These are phyloP conservation scores for Ornithoptera priamus DNA, from an alignment of 2,888 invertebrate genomes.

Conservation along the genomic window DNA sequence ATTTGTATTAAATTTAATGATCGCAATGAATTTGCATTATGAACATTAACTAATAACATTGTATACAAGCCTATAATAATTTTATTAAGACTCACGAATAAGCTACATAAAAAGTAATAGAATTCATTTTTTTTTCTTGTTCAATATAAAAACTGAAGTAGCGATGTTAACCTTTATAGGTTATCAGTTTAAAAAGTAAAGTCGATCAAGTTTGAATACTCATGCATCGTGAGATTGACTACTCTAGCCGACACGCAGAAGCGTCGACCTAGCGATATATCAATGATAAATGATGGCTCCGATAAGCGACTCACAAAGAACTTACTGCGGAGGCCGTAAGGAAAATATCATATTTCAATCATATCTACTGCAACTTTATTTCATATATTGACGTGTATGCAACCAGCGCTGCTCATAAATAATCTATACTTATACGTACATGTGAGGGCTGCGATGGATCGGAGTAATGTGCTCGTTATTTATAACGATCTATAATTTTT, in stretches of 20 bases:
- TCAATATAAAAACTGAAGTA: constrained; percentile 4
- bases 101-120: too few species aligned
- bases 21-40: not conserved
- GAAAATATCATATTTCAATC: constrained; percentile 56
- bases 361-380: constrained; percentile 44
- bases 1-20: not conserved
- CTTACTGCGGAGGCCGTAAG: constrained; percentile 40
- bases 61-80: not conserved
- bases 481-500: constrained; percentile 1
- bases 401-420: constrained; percentile 40
- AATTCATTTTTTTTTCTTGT: too few species aligned
- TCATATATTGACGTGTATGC: constrained; percentile 41
- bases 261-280: constrained; percentile 61
- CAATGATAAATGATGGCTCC: constrained; percentile 65
- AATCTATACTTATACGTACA: constrained; percentile 8
- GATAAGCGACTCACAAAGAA: constrained; percentile 49
- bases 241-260: constrained; percentile 49
- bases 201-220: constrained; percentile 41
- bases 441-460: not conserved
- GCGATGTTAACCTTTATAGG: constrained; percentile 20
- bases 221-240: constrained; percentile 53
- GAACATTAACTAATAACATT: not conserved
- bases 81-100: too few species aligned
- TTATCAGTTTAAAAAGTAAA: constrained; percentile 29
- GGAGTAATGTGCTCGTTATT: constrained; percentile 12